A percentile compares a stretch with the other conserved stretches of the same genome.
Conservation (phyloP, 1,140 invertebrate genomes). For the Bacillus rossius region DNA sequence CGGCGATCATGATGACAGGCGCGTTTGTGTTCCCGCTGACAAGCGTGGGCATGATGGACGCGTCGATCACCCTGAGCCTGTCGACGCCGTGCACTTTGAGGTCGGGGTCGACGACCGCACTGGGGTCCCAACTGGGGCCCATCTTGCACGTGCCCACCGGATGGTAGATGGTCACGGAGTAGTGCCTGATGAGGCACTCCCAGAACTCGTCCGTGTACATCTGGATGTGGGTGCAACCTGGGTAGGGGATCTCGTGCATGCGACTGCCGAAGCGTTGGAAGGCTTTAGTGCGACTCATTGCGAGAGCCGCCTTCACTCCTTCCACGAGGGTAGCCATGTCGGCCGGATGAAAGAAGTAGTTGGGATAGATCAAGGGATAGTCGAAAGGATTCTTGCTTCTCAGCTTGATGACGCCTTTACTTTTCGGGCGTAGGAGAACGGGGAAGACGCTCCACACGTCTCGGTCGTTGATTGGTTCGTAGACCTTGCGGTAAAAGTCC, state of each 20-base stretch:
- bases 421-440: constrained; percentile 74
- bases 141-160: constrained; percentile 89
- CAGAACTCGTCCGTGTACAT: constrained; percentile 68
- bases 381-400: constrained; percentile 80
- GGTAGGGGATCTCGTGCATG: constrained; percentile 60
- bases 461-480: constrained; percentile 64
- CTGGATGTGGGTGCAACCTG: constrained; percentile 59
- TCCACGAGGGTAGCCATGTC: constrained; percentile 78
- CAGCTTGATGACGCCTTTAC: constrained; percentile 71
- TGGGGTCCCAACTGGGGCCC: constrained; percentile 77
- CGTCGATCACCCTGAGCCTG: constrained; percentile 77
- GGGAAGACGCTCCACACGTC: constrained; percentile 84
- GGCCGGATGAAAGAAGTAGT: constrained; percentile 75
- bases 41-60: constrained; percentile 77
- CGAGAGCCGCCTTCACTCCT: constrained; percentile 72
- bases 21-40: constrained; percentile 82
- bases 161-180: constrained; percentile 79
- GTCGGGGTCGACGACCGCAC: constrained; percentile 78
- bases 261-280: constrained; percentile 60
- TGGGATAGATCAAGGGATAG: constrained; percentile 89
- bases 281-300: constrained; percentile 63
- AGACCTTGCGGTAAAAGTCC: constrained; percentile 65
- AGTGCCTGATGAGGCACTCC: constrained; percentile 78
- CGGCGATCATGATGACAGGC: constrained; percentile 78
- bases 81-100: constrained; percentile 64